Percentiles rank a stretch among this genome's conserved stretches.
Evolutionary conservation across 2,888 invertebrate genomes (phyloP).

Genomic region (Merodon equestris): DNA sequence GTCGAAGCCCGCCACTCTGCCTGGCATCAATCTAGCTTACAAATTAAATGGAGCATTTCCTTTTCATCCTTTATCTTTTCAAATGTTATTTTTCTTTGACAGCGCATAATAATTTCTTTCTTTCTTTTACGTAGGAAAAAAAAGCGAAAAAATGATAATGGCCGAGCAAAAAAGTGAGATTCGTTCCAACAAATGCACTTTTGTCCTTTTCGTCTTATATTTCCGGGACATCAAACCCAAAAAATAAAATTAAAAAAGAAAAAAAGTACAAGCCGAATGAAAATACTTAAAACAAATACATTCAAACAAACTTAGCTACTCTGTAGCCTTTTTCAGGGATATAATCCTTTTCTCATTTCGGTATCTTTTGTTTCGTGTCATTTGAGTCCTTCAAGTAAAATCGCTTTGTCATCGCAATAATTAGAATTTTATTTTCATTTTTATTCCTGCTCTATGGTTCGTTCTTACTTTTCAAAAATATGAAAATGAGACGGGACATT

Average conservation of each 20-base stretch:
- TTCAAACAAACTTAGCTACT: background rate
- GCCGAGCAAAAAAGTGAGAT: background rate
- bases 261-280: background rate
- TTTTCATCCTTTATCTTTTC: constrained; percentile 1
- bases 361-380: constrained; percentile 29
- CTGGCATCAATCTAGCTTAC: constrained; percentile 2
- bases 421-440: background rate
- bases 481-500: background rate
- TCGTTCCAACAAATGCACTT: constrained; percentile 4
- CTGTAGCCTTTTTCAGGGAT: background rate
- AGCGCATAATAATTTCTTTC: too few relatives aligned
- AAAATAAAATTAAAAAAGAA: background rate
- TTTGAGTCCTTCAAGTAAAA: constrained; percentile 26
- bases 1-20: background rate
- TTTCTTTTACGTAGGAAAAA: too few relatives aligned
- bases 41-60: background rate
- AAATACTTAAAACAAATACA: too few relatives aligned
- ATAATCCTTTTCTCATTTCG: background rate
- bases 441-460: background rate
- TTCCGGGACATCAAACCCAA: constrained; percentile 4
- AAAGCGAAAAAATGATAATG: too few relatives aligned
- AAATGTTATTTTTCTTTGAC: background rate
- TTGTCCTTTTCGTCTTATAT: background rate
- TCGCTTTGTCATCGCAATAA: constrained; percentile 26
- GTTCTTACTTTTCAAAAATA: background rate